Percentiles rank a stretch among this genome's conserved stretches.
Evolutionary conservation across 2,113 vertebrate species (phyloP).

Genomic region (Mellivora capensis): DNA sequence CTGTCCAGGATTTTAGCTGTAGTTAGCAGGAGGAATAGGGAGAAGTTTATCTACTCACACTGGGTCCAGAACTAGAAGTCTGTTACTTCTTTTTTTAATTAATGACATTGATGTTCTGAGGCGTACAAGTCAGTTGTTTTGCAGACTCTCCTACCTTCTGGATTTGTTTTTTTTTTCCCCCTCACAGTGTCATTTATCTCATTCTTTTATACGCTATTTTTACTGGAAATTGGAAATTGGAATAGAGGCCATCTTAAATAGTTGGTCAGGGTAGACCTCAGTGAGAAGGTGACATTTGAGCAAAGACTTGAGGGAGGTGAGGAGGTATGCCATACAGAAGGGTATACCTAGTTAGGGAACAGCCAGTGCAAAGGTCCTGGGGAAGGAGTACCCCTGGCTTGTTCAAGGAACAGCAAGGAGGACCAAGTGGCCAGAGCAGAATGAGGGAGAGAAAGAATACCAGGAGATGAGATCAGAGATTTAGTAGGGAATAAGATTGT

Average conservation of each 20-base stretch:
- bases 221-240: slow-evolving; percentile 16
- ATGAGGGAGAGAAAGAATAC: not conserved
- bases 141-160: not conserved
- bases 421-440: not conserved
- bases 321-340: slow-evolving; percentile 2
- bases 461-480: slow-evolving; percentile 17
- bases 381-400: not conserved
- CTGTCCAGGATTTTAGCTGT: not conserved
- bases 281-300: slow-evolving; percentile 7
- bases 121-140: not conserved
- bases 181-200: slow-evolving; percentile 14
- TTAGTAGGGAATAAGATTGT: not conserved
- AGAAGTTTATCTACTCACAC: not conserved
- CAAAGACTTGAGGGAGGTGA: slow-evolving; percentile 19
- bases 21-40: not conserved
- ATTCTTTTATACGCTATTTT: not conserved
- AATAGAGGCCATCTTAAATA: slow-evolving; percentile 26
- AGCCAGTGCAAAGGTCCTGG: slow-evolving; percentile 3
- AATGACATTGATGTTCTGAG: not conserved
- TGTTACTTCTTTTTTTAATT: not conserved
- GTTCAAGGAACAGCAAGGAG: not conserved
- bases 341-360: not conserved
- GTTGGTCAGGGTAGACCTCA: slow-evolving; percentile 2
- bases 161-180: not conserved
- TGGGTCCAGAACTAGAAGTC: not conserved